Conservation (phyloP, 2,797 vertebrate genomes). For the Rhabdomys pumilio region DNA sequence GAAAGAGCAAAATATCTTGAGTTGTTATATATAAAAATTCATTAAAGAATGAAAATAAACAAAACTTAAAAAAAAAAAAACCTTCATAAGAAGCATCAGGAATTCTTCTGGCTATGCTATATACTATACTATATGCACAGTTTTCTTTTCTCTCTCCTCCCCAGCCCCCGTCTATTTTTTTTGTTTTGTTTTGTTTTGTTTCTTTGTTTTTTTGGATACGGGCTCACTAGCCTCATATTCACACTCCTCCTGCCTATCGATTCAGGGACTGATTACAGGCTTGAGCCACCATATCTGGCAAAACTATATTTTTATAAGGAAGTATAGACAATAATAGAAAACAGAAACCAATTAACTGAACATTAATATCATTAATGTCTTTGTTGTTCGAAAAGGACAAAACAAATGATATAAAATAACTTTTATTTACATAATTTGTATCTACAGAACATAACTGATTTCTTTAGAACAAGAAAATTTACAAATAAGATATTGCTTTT, state of each 20-base stretch:
- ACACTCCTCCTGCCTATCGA: neutral
- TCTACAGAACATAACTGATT: slow-evolving; percentile 83
- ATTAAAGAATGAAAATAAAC: slow-evolving; percentile 35
- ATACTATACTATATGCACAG: too few species aligned
- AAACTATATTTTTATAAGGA: slow-evolving; percentile 34
- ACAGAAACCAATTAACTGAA: slow-evolving; percentile 6
- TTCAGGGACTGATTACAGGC: neutral
- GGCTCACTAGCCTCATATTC: neutral
- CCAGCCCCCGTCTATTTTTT: too few species aligned
- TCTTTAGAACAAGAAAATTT: slow-evolving; percentile 88
- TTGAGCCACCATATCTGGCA: too few species aligned
- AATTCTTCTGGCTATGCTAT: neutral
- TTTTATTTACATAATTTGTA: slow-evolving; percentile 90
- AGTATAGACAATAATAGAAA: slow-evolving; percentile 9
- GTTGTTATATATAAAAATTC: neutral
- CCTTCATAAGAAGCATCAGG: neutral
- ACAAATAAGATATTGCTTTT: slow-evolving; percentile 72
- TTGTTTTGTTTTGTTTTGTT: too few species aligned
- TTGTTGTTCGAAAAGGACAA: slow-evolving; percentile 64
- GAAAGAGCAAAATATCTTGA: neutral
- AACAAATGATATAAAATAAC: slow-evolving; percentile 87
- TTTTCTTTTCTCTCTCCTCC: neutral
- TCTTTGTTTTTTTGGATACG: neutral
- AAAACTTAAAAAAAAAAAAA: neutral
- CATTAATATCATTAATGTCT: slow-evolving; percentile 21